phyloP scores from a whole-genome alignment of 2,113 vertebrate genomes.

The Poecile atricapillus region DNA sequence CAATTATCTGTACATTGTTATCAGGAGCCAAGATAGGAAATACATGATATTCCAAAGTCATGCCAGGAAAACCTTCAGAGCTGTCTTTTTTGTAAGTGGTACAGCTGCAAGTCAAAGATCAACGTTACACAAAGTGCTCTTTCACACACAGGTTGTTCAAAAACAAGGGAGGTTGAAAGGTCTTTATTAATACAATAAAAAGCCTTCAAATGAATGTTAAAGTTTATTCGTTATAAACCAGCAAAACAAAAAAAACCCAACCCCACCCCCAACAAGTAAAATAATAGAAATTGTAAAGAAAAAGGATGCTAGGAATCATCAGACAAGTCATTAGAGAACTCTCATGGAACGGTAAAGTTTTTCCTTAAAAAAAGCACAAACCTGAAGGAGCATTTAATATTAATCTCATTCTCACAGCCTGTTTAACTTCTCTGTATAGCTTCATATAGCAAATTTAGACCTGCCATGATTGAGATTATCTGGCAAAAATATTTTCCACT shows the following conservation, averaged over 20 bases:
- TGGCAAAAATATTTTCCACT: neutral
- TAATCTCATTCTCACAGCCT: neutral
- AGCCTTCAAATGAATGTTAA: neutral
- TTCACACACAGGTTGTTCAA: neutral
- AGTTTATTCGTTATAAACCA: constrained; percentile 42
- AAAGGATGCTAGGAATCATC: neutral
- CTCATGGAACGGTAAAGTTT: neutral
- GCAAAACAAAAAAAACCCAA: neutral
- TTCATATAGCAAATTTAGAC: neutral
- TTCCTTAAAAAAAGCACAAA: neutral
- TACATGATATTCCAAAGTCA: neutral
- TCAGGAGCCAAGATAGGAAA: neutral
- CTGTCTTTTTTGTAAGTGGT: neutral
- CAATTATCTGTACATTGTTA: neutral
- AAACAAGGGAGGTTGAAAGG: constrained; percentile 12
- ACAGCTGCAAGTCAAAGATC: constrained; percentile 58
- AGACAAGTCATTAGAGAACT: neutral
- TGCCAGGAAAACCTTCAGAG: constrained; percentile 8
- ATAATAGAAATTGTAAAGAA: neutral
- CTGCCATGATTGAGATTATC: neutral
- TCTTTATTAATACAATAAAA: constrained; percentile 17
- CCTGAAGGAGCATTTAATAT: neutral
- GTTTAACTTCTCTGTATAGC: neutral
- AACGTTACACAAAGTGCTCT: neutral
- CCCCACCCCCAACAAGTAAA: neutral